Conservation (phyloP, 2,113 vertebrate genomes). For the Pongo abelii region DNA sequence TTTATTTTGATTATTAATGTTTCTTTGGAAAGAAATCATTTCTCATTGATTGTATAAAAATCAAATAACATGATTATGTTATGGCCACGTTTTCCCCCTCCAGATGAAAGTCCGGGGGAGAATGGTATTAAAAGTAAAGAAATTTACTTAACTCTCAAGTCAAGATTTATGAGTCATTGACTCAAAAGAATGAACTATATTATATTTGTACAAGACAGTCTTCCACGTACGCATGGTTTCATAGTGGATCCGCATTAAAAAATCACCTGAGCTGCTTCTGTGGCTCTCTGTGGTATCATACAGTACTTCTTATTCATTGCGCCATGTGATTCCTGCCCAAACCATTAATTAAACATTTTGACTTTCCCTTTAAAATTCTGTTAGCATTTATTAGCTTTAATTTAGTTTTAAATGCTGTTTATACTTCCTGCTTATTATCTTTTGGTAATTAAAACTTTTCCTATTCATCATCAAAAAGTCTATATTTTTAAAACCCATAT, state of each 20-base stretch:
- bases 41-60: background rate
- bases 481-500: background rate
- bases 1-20: background rate
- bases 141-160: background rate
- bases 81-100: background rate
- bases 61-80: background rate
- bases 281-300: too few species aligned
- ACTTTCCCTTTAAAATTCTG: background rate
- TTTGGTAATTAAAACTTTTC: background rate
- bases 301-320: background rate
- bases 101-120: background rate
- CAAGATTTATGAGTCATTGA: background rate
- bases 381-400: background rate
- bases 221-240: background rate
- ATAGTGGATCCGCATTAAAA: background rate
- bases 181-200: background rate
- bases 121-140: background rate
- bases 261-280: too few species aligned
- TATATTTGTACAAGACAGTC: background rate
- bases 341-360: background rate
- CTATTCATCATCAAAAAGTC: background rate
- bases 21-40: background rate
- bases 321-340: background rate
- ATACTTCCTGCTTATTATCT: background rate
- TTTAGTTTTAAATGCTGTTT: background rate